phyloP scores from a whole-genome alignment of 2,888 invertebrate genomes.

The Oscheius myriophilus region DNA sequence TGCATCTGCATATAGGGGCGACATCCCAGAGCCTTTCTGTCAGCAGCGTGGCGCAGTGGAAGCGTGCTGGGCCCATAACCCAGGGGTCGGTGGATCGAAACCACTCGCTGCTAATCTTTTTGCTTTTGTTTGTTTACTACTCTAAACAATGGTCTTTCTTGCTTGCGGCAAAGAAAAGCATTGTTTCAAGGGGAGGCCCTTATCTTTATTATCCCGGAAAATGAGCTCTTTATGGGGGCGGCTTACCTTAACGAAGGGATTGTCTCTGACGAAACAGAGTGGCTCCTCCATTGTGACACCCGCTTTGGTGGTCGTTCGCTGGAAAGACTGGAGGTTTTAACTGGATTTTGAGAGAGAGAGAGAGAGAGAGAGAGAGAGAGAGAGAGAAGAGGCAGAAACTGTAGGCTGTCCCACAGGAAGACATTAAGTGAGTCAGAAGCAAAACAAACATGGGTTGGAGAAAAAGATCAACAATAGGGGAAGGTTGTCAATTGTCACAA shows the following conservation, averaged over 20 bases:
- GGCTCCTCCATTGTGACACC: slow-evolving; percentile 27
- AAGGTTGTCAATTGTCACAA: too few species aligned
- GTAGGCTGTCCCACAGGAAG: too few species aligned
- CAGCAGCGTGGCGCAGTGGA: slow-evolving; percentile 84
- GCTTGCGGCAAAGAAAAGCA: not conserved
- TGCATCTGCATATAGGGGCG: not conserved
- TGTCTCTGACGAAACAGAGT: slow-evolving; percentile 29
- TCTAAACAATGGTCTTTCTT: too few species aligned
- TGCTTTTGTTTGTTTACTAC: not conserved
- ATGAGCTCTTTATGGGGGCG: not conserved
- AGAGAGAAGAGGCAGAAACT: not conserved
- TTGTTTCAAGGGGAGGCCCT: not conserved
- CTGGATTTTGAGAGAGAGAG: not conserved
- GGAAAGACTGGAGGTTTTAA: slow-evolving; percentile 4
- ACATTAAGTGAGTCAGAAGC: slow-evolving; percentile 7
- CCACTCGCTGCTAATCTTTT: slow-evolving; percentile 61
- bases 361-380: slow-evolving; percentile 7
- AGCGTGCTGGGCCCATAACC: slow-evolving; percentile 87
- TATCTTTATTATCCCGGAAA: not conserved
- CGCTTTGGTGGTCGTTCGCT: slow-evolving; percentile 23
- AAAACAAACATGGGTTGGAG: slow-evolving; percentile 16
- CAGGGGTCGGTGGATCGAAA: slow-evolving; percentile 83
- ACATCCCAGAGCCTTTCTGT: not conserved
- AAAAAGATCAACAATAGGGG: slow-evolving; percentile 9
- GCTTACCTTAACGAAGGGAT: slow-evolving; percentile 31